phyloP scores from a whole-genome alignment of 1,140 invertebrate species.

The Chymomyza costata region DNA sequence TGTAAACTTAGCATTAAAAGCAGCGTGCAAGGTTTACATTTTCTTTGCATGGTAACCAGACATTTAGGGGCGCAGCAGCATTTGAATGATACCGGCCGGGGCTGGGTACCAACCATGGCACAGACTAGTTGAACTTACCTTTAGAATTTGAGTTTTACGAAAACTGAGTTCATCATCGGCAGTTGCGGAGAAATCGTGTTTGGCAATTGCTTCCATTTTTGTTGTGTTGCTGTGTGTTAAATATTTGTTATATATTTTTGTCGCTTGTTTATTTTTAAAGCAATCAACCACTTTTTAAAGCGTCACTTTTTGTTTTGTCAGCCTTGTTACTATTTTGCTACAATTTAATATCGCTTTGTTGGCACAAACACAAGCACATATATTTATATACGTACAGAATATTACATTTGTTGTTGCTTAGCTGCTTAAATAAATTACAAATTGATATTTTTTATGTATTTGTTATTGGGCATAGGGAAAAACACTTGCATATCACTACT shows the following conservation, averaged over 20 bases:
- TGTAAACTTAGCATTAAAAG: too few species aligned
- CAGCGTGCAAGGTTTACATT: too few species aligned
- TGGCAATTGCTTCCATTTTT: constrained; percentile 97
- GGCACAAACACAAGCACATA: constrained; percentile 16
- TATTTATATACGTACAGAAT: constrained; percentile 25
- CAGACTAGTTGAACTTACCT: constrained; percentile 82
- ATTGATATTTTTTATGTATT: too few species aligned
- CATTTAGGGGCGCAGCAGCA: background rate
- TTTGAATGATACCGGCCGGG: background rate
- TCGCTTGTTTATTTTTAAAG: constrained; percentile 15
- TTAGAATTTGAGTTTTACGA: constrained; percentile 93
- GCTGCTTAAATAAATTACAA: constrained; percentile 21
- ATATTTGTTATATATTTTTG: constrained; percentile 30
- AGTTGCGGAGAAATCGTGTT: constrained; percentile 98
- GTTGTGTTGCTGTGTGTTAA: constrained; percentile 27
- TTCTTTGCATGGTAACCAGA: too few species aligned
- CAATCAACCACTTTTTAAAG: background rate
- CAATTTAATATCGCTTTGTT: too few species aligned
- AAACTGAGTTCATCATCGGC: constrained; percentile 99
- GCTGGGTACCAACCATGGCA: constrained; percentile 7
- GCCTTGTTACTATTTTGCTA: constrained; percentile 25
- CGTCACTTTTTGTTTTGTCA: constrained; percentile 32
- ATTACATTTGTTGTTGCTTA: constrained; percentile 37
- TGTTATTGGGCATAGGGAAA: too few species aligned
- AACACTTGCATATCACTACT: too few species aligned